These are phyloP conservation scores for Julus scandinavius DNA, from an alignment of 2,888 invertebrate species.

Conservation along the genomic window DNA sequence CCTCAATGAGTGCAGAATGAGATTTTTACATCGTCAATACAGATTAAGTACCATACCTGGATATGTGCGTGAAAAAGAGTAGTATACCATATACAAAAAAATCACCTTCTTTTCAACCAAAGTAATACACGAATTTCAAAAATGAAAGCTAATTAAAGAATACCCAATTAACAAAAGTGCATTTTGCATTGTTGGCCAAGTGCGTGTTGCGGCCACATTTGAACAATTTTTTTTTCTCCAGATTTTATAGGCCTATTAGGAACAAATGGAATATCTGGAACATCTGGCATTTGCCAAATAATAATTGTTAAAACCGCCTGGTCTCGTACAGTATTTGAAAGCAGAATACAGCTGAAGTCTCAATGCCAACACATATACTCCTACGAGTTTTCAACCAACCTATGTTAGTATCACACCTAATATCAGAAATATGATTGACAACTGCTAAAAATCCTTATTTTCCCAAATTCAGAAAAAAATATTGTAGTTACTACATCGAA, in stretches of 20 bases:
- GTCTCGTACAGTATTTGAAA: not conserved
- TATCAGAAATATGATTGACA: too few species aligned
- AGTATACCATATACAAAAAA: not conserved
- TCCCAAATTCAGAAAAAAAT: too few species aligned
- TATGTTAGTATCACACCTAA: too few species aligned
- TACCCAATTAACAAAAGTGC: not conserved
- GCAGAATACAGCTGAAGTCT: too few species aligned
- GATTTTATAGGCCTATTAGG: constrained; percentile 7
- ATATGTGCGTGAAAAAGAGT: too few species aligned
- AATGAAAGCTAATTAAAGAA: not conserved
- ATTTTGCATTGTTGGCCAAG: not conserved
- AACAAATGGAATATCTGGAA: not conserved
- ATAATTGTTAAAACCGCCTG: not conserved
- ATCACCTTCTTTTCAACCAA: not conserved
- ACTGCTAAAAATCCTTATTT: too few species aligned
- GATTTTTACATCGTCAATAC: not conserved
- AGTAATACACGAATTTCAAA: not conserved
- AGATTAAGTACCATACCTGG: too few species aligned
- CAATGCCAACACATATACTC: too few species aligned
- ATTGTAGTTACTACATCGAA: too few species aligned
- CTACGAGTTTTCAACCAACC: too few species aligned
- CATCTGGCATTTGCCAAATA: constrained; percentile 1
- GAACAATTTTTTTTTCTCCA: not conserved
- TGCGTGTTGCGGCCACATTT: not conserved
- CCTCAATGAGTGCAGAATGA: not conserved